A percentile compares a stretch with the other conserved stretches of the same genome.
Evolutionary conservation across 2,888 invertebrate species (phyloP).

Genomic region (Lycophotia porphyrea): DNA sequence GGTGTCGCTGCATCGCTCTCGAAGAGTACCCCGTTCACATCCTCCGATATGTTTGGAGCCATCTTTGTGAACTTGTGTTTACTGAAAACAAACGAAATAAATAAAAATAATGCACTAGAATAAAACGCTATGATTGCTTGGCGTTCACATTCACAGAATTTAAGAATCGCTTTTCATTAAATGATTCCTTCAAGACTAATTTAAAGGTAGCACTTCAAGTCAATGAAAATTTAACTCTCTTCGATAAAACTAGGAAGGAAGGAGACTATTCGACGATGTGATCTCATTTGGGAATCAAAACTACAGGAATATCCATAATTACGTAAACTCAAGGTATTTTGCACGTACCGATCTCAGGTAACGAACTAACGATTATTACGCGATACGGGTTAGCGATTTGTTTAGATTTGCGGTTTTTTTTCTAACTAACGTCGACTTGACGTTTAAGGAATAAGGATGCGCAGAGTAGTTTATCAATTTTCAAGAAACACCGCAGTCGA

Average conservation of each 20-base stretch:
- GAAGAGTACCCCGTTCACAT: slow-evolving; percentile 86
- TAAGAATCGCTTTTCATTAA: not conserved
- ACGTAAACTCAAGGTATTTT: slow-evolving; percentile 21
- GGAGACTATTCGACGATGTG: not conserved
- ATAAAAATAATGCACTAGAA: not conserved
- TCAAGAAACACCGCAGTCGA: slow-evolving; percentile 25
- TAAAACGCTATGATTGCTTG: not conserved
- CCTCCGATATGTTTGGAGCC: slow-evolving; percentile 84
- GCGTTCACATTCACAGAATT: not conserved
- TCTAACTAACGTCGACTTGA: slow-evolving; percentile 24
- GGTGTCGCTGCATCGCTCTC: slow-evolving; percentile 87
- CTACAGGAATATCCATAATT: not conserved
- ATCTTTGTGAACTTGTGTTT: slow-evolving; percentile 71
- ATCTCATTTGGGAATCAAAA: not conserved
- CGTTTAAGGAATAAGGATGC: slow-evolving; percentile 32
- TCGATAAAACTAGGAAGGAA: not conserved
- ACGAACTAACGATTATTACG: slow-evolving; percentile 3
- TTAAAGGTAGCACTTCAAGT: not conserved
- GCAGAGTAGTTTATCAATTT: slow-evolving; percentile 14
- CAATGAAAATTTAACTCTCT: not conserved
- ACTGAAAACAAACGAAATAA: slow-evolving; percentile 40
- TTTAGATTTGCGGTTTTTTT: slow-evolving; percentile 16
- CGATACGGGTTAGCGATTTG: slow-evolving; percentile 4
- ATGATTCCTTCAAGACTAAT: not conserved
- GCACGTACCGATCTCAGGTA: slow-evolving; percentile 28